Base-by-base conservation (phyloP, 2,888 invertebrate genomes). In the Chrysolina oricalcia region DNA sequence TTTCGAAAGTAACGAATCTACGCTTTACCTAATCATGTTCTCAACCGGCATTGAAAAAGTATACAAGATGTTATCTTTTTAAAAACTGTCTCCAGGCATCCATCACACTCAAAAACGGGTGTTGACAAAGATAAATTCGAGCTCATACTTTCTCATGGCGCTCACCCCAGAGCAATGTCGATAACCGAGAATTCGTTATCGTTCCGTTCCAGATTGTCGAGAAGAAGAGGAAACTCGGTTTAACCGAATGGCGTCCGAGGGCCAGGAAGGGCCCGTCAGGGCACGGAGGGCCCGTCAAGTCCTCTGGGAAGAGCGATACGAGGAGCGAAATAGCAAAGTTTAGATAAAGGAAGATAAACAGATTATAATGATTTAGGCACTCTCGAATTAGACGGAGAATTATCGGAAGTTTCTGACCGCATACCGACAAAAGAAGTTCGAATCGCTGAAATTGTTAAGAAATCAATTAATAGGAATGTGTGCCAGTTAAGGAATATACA, bases 261-360 rank as follows among this genome's bases (percentile, higher is more conserved):
- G 75, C 82, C 82, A 80, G 81, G 81, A 81, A 81, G 80, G 81
- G 70, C 56, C 77, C 73, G 50, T 73, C 59, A 81, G 79, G 81
- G 73, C 82, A 80, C 80, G 82, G 78, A 81, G 80, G 81, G 74
- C 56, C 77, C 73, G 63, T 73, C 74, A 72, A 75, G 83, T 84
- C 84, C 84, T 83, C 76, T 81, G 83, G 85, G 82, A 81, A 78
- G 74, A 79, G 80, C 81, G 84, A 83, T 84, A 85, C 81, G 82
- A 83, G 83, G 80, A 82, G 83, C 85, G 84, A 86, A 86, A 86
- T 85, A 83, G 83, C 84, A 84, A 87, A 87, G 85, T 87, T 87
- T 85, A 86, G 86, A 86, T 87, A 85, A 85, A 86, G 85, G 84
- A 81, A 84, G 86, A 87, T 87, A 87, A 87, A 87, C 86, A 85